phyloP scores from a whole-genome alignment of 2,113 vertebrate species.

The Scartelaos histophorus region DNA sequence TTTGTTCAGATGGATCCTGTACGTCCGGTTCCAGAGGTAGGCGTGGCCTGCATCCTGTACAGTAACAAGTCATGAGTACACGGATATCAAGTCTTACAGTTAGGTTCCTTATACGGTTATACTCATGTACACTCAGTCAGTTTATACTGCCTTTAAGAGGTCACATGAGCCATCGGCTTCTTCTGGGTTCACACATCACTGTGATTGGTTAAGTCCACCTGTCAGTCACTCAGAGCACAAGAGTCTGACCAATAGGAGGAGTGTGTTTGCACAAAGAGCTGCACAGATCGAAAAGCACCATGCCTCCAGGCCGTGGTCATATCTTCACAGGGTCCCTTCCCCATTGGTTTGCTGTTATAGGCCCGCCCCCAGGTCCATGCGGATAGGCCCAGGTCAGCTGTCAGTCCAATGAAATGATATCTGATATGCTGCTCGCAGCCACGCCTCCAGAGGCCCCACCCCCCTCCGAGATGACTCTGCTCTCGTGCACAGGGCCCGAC shows the following conservation, averaged over 20 bases:
- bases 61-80: neutral
- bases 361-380: neutral
- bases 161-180: neutral
- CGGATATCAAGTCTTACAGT: constrained; percentile 4
- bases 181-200: neutral
- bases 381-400: constrained; percentile 7
- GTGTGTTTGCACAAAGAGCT: neutral
- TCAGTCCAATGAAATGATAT: constrained; percentile 94
- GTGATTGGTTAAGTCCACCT: neutral
- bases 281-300: neutral
- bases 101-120: neutral
- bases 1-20: too few species aligned
- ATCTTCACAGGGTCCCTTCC: too few species aligned
- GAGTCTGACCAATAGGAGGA: neutral
- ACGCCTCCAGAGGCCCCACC: constrained; percentile 36
- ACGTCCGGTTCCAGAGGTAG: constrained; percentile 3
- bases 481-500: constrained; percentile 81
- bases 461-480: constrained; percentile 79
- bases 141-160: neutral
- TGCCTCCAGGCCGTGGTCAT: neutral
- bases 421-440: constrained; percentile 75
- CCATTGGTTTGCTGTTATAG: neutral
- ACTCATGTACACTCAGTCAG: too few species aligned
- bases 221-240: neutral
- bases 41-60: neutral